phyloP scores from a whole-genome alignment of 2,113 vertebrate species.

The Meriones unguiculatus region DNA sequence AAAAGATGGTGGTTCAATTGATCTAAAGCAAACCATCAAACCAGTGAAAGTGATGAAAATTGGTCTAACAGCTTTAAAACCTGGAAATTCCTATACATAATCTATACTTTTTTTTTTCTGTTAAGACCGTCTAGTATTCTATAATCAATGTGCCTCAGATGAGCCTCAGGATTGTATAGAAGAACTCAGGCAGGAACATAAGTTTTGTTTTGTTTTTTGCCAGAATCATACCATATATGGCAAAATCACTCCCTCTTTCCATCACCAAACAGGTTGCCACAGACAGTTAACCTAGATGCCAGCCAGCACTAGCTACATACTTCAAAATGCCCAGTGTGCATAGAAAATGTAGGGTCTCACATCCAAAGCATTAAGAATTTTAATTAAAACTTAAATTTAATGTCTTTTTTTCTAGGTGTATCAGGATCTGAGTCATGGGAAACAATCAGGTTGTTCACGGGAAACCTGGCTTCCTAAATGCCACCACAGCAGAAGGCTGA shows the following conservation, averaged over 20 bases:
- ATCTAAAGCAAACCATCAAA: conserved; percentile 53
- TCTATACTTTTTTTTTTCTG: not conserved
- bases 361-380: not conserved
- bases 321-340: not conserved
- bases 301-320: not conserved
- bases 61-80: conserved; percentile 51
- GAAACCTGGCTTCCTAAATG: not conserved
- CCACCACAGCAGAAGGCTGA: not conserved
- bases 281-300: not conserved
- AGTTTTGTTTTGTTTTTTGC: not conserved
- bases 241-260: not conserved
- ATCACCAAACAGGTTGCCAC: not conserved
- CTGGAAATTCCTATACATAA: not conserved
- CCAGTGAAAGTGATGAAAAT: not conserved
- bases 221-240: not conserved
- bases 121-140: not conserved
- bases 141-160: conserved; percentile 34
- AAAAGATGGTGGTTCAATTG: conserved; percentile 42
- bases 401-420: not conserved
- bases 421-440: not conserved
- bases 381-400: not conserved
- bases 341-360: not conserved
- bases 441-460: not conserved
- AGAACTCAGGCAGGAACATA: not conserved
- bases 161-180: not conserved